Conservation (phyloP, 2,797 vertebrate species). For the Triplophysa yarkandensis region DNA sequence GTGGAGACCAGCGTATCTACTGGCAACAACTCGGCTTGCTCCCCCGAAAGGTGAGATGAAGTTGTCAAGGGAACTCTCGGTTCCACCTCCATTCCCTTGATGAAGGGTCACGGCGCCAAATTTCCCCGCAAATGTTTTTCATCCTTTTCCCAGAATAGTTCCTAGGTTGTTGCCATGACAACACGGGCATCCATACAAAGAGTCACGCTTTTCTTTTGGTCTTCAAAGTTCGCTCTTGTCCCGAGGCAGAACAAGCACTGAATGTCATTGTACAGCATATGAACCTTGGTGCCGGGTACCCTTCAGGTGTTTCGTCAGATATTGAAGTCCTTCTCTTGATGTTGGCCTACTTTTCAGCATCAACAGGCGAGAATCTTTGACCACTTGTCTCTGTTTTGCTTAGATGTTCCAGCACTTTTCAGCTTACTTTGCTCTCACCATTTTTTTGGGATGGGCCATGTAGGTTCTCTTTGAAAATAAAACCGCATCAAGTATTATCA, state of each 20-base stretch:
- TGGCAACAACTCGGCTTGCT: slow-evolving; percentile 88
- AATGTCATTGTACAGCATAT: slow-evolving; percentile 54
- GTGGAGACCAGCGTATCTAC: slow-evolving; percentile 95
- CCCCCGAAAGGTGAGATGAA: slow-evolving; percentile 76
- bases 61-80: slow-evolving; percentile 59
- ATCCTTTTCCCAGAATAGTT: slow-evolving; percentile 57
- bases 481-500: neutral
- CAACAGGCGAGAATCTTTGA: slow-evolving; percentile 32
- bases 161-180: slow-evolving; percentile 74
- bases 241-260: slow-evolving; percentile 55
- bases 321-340: slow-evolving; percentile 45
- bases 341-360: slow-evolving; percentile 49
- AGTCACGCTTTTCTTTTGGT: slow-evolving; percentile 56
- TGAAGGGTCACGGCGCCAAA: slow-evolving; percentile 75
- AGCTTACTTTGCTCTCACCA: slow-evolving; percentile 22
- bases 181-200: slow-evolving; percentile 57
- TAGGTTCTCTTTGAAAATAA: slow-evolving; percentile 14
- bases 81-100: slow-evolving; percentile 75
- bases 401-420: slow-evolving; percentile 46
- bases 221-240: slow-evolving; percentile 65
- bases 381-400: slow-evolving; percentile 29
- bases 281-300: slow-evolving; percentile 44
- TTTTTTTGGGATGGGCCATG: slow-evolving; percentile 22
- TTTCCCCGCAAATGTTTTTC: slow-evolving; percentile 48
- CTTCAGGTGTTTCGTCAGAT: slow-evolving; percentile 51